phyloP scores from a whole-genome alignment of 2,797 vertebrate species.

The Esox masquinongy region DNA sequence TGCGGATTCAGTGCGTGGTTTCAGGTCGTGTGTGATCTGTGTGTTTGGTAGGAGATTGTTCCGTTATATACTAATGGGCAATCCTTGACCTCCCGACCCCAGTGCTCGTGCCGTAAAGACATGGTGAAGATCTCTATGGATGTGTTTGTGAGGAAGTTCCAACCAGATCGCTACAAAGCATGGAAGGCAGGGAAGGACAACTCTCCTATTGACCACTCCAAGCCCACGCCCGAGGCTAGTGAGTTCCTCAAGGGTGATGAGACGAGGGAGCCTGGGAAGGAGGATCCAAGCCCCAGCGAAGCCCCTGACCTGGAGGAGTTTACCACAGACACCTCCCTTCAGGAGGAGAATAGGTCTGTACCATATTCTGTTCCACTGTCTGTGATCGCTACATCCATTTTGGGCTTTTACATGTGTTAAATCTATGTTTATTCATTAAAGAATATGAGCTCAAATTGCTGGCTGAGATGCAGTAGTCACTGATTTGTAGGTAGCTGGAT shows the following conservation, averaged over 20 bases:
- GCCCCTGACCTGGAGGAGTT: constrained; percentile 21
- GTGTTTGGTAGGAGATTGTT: background rate
- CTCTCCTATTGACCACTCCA: constrained; percentile 85
- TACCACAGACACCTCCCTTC: constrained; percentile 9
- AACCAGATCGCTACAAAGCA: constrained; percentile 92
- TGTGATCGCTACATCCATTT: background rate
- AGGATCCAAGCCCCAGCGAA: constrained; percentile 18
- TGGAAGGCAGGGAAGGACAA: constrained; percentile 95
- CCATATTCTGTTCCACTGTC: background rate
- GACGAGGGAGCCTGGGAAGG: background rate
- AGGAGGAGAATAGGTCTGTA: constrained; percentile 55
- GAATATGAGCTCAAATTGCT: too few species aligned
- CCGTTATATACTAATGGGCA: too few species aligned
- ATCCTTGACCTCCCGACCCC: constrained; percentile 17
- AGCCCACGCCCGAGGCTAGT: constrained; percentile 81
- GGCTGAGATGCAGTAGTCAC: too few species aligned
- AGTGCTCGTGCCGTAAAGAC: constrained; percentile 97
- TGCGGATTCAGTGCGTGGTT: background rate
- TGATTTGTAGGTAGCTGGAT: too few species aligned
- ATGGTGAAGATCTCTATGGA: constrained; percentile 99
- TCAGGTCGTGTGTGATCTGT: background rate
- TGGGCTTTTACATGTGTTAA: background rate
- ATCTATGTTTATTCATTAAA: background rate
- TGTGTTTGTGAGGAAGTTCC: constrained; percentile 93
- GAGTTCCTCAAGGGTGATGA: constrained; percentile 68